Percentiles rank a stretch among this genome's conserved stretches.
These are phyloP conservation scores for Mus musculus DNA, from an alignment of 2,113 vertebrate genomes.

Conservation along the genomic window DNA sequence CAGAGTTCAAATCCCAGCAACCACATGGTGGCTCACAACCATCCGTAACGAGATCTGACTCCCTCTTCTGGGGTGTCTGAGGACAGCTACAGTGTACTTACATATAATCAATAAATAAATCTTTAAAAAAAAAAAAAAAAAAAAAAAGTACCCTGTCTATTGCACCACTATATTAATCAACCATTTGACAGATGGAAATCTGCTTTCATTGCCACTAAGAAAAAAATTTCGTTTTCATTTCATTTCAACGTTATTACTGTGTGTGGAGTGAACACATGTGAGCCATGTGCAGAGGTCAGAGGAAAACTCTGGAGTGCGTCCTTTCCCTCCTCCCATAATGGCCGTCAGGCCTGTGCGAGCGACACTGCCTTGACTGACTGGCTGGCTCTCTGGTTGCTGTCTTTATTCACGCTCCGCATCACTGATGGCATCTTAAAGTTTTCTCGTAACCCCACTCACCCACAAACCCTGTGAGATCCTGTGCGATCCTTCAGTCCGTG, in stretches of 20 bases:
- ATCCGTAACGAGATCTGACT: too few species aligned
- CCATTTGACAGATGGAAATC: background rate
- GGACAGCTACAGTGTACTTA: too few species aligned
- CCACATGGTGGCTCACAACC: too few species aligned
- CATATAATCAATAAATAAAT: too few species aligned
- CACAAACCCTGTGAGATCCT: background rate
- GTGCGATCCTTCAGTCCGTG: background rate
- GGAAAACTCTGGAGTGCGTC: background rate
- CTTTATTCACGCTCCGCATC: background rate
- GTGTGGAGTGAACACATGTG: background rate
- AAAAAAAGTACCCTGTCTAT: background rate
- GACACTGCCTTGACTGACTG: background rate
- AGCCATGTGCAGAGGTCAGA: background rate
- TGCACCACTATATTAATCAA: background rate
- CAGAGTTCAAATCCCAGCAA: too few species aligned
- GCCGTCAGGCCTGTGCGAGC: too few species aligned
- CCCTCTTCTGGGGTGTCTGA: too few species aligned
- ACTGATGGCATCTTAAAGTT: background rate
- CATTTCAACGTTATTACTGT: background rate
- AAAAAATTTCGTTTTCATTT: background rate
- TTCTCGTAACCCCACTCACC: background rate
- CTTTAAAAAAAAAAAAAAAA: too few species aligned
- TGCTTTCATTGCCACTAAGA: background rate
- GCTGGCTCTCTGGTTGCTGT: background rate
- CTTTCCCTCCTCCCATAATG: too few species aligned